Percentiles rank a stretch among this genome's conserved stretches.
These are phyloP conservation scores for Cheirogaleus major DNA, from an alignment of 2,797 vertebrate genomes.

Conservation along the genomic window DNA sequence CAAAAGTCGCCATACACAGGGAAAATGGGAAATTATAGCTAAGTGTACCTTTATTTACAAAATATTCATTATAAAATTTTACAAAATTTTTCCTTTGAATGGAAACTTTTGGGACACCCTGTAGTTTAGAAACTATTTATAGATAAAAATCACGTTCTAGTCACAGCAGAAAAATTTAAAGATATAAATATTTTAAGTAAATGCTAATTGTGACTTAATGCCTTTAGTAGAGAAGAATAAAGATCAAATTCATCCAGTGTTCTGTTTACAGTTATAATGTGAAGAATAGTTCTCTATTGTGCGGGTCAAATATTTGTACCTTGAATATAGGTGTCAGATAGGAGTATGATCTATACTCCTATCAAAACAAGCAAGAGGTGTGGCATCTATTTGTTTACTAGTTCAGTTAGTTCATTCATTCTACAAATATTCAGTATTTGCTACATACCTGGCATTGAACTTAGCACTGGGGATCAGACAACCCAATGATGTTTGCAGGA, in stretches of 20 bases:
- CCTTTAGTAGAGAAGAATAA: not conserved
- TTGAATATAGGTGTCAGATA: not conserved
- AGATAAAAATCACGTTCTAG: slow-evolving; percentile 22
- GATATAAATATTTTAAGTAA: not conserved
- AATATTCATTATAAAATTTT: too few relatives aligned
- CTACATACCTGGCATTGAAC: not conserved
- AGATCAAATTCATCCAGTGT: not conserved
- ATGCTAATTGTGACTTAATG: not conserved
- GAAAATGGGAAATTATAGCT: too few relatives aligned
- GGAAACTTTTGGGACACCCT: too few relatives aligned
- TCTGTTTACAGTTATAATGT: not conserved
- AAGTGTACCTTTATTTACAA: too few relatives aligned
- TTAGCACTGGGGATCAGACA: not conserved
- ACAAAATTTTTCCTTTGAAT: too few relatives aligned
- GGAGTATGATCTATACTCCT: not conserved
- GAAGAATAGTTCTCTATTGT: not conserved
- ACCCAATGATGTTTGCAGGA: not conserved
- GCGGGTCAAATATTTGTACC: not conserved
- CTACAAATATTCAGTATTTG: not conserved
- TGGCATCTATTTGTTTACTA: not conserved
- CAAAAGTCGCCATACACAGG: too few relatives aligned
- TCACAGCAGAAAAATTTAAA: not conserved
- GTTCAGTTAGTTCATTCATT: not conserved
- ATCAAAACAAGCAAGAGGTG: not conserved
- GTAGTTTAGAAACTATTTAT: slow-evolving; percentile 19